Base-by-base conservation (phyloP, 2,113 vertebrate species). In the Plecotus auritus region DNA sequence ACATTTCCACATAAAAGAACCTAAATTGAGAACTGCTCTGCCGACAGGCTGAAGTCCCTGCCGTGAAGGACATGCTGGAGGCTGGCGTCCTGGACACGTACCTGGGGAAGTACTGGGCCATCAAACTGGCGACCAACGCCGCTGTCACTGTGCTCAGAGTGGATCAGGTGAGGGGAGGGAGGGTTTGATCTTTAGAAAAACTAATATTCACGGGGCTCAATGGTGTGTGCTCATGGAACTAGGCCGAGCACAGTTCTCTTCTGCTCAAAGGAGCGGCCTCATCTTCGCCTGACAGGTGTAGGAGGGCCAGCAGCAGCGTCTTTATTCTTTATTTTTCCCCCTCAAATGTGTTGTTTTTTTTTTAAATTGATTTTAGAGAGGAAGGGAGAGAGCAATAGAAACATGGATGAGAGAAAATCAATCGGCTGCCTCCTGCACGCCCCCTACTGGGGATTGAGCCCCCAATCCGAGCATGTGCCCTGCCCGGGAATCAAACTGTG, bases 71-170 rank as follows among this genome's bases (percentile, higher is more conserved):
- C 95, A 99, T 99, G 99, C 96, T 99, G 82, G 99, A 99, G 97
- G 98, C 98, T 42, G 98, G 99, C 35, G 97, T 99, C 73, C 42
- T 99, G 72, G 99, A 99, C 28, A 99, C 99, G 0, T 99, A 99
- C 89, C 98, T 99, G 97, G 99, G 99, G 87, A 99, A 99, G 98
- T 94, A 98, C 95, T 99, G 99, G 99, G 99, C 99, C 93, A 99
- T 99, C 97, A 99, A 99, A 96, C 96, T 99, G 97, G 99, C 99
- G 73, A 99, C 99, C 84, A 99, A 99, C 23, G 99, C 99, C 80
- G 99, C 99, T 47, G 98, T 99, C 91, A 99, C 99, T 72, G 99
- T 99, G 5, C 98, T 99, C 47, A 98, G 99, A 90, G 99, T 99
- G 47, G 99, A 99, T 97, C 99, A 99, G 99, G 99, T 99, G 88